Percentiles rank a stretch among this genome's conserved stretches.
phyloP scores from a whole-genome alignment of 2,888 invertebrate species.

The Meandrusa payeni region DNA sequence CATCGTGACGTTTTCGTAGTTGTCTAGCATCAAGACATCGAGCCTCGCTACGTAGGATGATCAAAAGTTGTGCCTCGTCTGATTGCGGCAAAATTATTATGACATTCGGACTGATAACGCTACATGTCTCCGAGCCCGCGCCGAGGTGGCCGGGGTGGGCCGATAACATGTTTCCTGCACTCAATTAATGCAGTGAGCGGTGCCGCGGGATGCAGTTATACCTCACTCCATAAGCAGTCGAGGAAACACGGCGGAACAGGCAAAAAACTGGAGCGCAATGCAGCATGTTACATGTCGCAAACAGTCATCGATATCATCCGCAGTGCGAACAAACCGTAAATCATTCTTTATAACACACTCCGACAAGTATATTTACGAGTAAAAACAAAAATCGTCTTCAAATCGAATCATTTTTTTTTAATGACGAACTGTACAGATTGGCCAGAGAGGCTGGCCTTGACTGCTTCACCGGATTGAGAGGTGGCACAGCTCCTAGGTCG shows the following conservation, averaged over 20 bases:
- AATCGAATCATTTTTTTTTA: too few relatives aligned
- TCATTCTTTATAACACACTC: too few relatives aligned
- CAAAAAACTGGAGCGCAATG: conserved; percentile 12
- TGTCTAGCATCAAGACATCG: neutral
- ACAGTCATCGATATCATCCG: neutral
- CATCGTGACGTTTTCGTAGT: too few relatives aligned
- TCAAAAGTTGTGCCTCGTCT: conserved; percentile 28
- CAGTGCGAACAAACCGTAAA: too few relatives aligned
- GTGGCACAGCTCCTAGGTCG: too few relatives aligned
- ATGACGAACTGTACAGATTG: too few relatives aligned
- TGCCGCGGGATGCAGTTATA: conserved; percentile 18
- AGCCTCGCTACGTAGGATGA: conserved; percentile 11
- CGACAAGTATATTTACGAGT: too few relatives aligned
- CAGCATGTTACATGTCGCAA: neutral
- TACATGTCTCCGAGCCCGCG: conserved; percentile 28
- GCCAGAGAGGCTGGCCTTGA: too few relatives aligned
- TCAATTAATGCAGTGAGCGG: conserved; percentile 56
- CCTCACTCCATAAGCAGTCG: conserved; percentile 12
- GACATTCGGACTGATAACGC: conserved; percentile 12
- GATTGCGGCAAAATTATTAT: conserved; percentile 24
- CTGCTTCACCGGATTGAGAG: too few relatives aligned
- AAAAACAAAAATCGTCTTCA: too few relatives aligned
- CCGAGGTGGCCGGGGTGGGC: conserved; percentile 27
- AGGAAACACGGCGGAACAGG: conserved; percentile 18
- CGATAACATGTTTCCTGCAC: conserved; percentile 47